These are phyloP conservation scores for Bradypus variegatus DNA, from an alignment of 2,797 vertebrate genomes.

Conservation along the genomic window DNA sequence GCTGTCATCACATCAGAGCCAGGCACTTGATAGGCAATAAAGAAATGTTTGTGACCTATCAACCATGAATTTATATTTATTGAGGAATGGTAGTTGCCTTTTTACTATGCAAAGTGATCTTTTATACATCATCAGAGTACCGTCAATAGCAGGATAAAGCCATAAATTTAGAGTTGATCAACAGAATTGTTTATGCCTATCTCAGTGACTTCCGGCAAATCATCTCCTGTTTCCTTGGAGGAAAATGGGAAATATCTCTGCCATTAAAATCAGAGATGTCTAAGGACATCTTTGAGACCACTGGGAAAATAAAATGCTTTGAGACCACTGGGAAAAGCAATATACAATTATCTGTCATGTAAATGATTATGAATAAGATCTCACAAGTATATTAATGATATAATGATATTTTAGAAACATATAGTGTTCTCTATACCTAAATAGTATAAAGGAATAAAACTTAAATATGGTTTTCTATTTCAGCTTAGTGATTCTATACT, in stretches of 20 bases:
- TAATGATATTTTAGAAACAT: constrained; percentile 27
- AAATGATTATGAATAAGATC: constrained; percentile 20
- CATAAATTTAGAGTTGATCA: background rate
- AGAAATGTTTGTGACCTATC: background rate
- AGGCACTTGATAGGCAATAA: background rate
- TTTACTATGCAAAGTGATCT: constrained; percentile 14
- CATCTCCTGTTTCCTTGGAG: background rate
- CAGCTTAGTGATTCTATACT: constrained; percentile 33
- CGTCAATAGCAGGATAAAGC: background rate
- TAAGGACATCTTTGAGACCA: background rate
- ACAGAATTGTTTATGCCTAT: background rate
- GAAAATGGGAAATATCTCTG: background rate
- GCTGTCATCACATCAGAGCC: background rate
- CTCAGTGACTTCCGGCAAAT: background rate
- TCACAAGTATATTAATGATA: background rate
- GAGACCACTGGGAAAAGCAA: background rate
- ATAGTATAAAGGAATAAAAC: constrained; percentile 26
- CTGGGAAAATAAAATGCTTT: background rate
- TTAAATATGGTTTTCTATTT: constrained; percentile 49
- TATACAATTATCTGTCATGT: background rate
- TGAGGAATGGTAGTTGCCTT: background rate
- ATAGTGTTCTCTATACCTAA: background rate
- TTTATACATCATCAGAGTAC: background rate
- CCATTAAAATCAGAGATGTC: background rate
- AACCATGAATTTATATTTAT: background rate